Percentiles rank a stretch among this genome's conserved stretches.
These are phyloP conservation scores for Equus przewalskii DNA, from an alignment of 2,113 vertebrate species.

Conservation along the genomic window DNA sequence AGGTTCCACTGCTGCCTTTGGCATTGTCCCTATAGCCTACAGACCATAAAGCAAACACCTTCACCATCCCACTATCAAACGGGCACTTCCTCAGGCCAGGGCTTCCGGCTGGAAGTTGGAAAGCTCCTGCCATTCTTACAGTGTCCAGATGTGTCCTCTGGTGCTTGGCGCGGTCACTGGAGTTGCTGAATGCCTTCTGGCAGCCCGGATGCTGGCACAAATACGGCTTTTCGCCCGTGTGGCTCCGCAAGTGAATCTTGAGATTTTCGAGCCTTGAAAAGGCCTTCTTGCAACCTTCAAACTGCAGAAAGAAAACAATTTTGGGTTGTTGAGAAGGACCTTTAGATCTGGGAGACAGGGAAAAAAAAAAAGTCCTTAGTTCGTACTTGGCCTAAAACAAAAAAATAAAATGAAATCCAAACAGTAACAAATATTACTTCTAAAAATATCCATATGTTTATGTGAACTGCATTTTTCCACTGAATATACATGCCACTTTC, in stretches of 20 bases:
- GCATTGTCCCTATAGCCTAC: neutral
- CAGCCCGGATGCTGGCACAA: conserved; percentile 96
- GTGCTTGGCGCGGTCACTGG: conserved; percentile 98
- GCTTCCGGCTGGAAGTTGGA: neutral
- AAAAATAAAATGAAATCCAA: conserved; percentile 62
- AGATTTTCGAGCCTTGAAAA: conserved; percentile 99
- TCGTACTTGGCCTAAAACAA: conserved; percentile 16
- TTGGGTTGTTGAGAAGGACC: conserved; percentile 51
- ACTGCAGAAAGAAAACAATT: conserved; percentile 88
- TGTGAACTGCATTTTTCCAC: conserved; percentile 64
- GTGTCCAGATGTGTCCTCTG: conserved; percentile 97
- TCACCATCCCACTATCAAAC: neutral
- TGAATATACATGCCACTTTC: conserved; percentile 69
- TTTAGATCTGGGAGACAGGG: neutral
- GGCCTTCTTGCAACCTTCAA: conserved; percentile 97
- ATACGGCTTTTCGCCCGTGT: conserved; percentile 98
- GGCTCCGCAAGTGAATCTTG: conserved; percentile 98
- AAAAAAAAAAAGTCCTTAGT: neutral
- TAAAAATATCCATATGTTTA: conserved; percentile 74
- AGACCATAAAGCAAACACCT: conserved; percentile 43
- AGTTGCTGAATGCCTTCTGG: conserved; percentile 99
- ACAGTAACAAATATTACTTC: conserved; percentile 63
- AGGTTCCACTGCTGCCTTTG: neutral
- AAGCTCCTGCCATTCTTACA: conserved; percentile 86
- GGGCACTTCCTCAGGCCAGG: neutral